Base-by-base conservation (phyloP, 2,797 vertebrate species). In the Eupleurogrammus muticus region DNA sequence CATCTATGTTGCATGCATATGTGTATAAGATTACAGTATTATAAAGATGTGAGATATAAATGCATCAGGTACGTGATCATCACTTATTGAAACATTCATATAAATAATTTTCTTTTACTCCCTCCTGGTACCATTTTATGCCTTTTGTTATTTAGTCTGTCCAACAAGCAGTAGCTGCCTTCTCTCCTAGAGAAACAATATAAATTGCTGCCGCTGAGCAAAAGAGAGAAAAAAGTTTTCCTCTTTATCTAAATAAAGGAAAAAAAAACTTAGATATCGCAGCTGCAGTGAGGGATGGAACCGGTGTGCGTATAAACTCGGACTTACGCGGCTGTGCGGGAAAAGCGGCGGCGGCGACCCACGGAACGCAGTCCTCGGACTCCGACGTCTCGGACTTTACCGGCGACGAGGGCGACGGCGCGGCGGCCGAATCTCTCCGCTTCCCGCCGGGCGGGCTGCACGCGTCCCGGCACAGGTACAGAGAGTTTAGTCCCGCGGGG, bases 331-430 rank as follows among this genome's bases (percentile, higher is more conserved):
- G 38, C 32, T 92, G 91, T 5, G 85, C 19, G 36, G 89, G 58
- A 46, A 85, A 91, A 5, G 73, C 66, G 34, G 81, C 64, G 81
- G 24, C 70, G 47, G 67, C 65, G 32, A 84, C 66, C 92, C 94
- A 94, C 0, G 84, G 50, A 0, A 84, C 61, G 55, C 89, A 89
- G 19, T 92, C 92, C 62, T 94, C 93, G 0, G 90, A 36, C 73
- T 94, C 93, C 0, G 92, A 92, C 0, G 87, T 79, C 66, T 94
- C 94, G 4, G 92, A 90, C 61, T 92, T 93, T 0, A 93, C 89
- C 61, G 92, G 92, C 3, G 92, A 93, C 2, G 72, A 69, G 1
- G 90, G 86, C 36, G 81, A 69, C 10, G 56, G 47, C n/a, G 54
- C 69, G 11, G 56, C 49, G n/a, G 54, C 3, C 0, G 73, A 64